These are phyloP conservation scores for Brachyistius frenatus DNA, from an alignment of 2,113 vertebrate genomes.

Conservation along the genomic window DNA sequence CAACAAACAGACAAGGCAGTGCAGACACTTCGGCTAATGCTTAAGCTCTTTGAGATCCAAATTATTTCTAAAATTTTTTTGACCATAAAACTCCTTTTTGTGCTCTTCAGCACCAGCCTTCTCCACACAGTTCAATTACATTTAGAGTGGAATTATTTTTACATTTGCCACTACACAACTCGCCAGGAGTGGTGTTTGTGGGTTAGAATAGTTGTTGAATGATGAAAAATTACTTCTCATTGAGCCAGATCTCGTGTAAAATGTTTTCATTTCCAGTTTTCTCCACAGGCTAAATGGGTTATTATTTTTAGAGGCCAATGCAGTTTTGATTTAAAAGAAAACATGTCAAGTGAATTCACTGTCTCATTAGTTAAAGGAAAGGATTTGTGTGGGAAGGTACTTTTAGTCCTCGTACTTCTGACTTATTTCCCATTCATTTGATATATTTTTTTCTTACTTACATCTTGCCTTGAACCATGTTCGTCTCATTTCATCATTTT, in stretches of 20 bases:
- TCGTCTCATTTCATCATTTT: no score
- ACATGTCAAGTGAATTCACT: not conserved
- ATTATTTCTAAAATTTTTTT: not conserved
- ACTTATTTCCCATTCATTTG: not conserved
- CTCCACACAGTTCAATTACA: slow-evolving; percentile 4
- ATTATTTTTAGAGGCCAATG: not conserved
- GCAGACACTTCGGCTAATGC: not conserved
- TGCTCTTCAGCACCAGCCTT: not conserved
- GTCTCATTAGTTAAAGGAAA: not conserved
- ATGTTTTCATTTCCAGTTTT: not conserved
- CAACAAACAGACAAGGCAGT: not conserved
- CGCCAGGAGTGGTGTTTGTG: not conserved
- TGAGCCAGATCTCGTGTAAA: not conserved
- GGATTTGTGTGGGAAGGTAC: not conserved
- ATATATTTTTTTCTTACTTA: not conserved
- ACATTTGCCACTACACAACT: not conserved
- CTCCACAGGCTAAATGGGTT: not conserved
- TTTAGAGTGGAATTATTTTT: not conserved
- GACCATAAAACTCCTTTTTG: not conserved
- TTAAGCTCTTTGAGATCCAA: slow-evolving; percentile 1
- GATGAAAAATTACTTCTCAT: not conserved
- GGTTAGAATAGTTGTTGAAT: not conserved
- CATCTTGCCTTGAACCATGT: no score
- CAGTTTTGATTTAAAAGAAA: not conserved
- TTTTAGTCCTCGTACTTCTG: not conserved